phyloP scores from a whole-genome alignment of 1,140 invertebrate species.

The Drosophila pseudoananassae region DNA sequence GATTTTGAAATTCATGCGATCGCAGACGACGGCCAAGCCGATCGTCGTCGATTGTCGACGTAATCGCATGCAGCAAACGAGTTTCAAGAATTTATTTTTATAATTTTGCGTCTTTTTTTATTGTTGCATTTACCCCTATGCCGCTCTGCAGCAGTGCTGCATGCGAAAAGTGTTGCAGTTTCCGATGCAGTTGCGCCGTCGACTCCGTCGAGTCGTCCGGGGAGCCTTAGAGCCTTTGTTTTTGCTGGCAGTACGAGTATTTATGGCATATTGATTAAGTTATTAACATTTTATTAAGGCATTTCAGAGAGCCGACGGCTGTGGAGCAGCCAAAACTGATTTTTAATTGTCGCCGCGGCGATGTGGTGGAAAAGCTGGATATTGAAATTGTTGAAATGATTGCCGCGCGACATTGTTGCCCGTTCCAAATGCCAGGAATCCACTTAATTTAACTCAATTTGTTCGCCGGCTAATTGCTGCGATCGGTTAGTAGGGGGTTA shows the following conservation, averaged over 20 bases:
- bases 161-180: conserved; percentile 69
- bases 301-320: conserved; percentile 69
- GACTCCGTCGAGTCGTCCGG: background rate
- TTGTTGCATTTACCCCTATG: background rate
- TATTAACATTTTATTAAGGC: conserved; percentile 82
- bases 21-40: conserved; percentile 19
- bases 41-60: conserved; percentile 44
- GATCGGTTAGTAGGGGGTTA: background rate
- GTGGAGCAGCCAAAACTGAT: conserved; percentile 68
- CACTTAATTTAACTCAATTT: conserved; percentile 69
- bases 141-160: conserved; percentile 37
- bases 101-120: conserved; percentile 38
- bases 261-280: conserved; percentile 83
- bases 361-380: conserved; percentile 22
- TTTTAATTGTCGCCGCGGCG: conserved; percentile 54
- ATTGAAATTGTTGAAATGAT: conserved; percentile 58
- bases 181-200: conserved; percentile 9
- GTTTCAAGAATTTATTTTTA: conserved; percentile 74
- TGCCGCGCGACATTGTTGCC: conserved; percentile 42
- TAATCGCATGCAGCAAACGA: conserved; percentile 80
- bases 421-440: conserved; percentile 59
- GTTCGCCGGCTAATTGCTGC: conserved; percentile 56
- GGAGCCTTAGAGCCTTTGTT: conserved; percentile 54
- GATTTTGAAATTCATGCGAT: conserved; percentile 78
- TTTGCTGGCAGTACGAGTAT: conserved; percentile 50